These are phyloP conservation scores for Lasioglossum figueresi DNA, from an alignment of 2,888 invertebrate genomes.

Conservation along the genomic window DNA sequence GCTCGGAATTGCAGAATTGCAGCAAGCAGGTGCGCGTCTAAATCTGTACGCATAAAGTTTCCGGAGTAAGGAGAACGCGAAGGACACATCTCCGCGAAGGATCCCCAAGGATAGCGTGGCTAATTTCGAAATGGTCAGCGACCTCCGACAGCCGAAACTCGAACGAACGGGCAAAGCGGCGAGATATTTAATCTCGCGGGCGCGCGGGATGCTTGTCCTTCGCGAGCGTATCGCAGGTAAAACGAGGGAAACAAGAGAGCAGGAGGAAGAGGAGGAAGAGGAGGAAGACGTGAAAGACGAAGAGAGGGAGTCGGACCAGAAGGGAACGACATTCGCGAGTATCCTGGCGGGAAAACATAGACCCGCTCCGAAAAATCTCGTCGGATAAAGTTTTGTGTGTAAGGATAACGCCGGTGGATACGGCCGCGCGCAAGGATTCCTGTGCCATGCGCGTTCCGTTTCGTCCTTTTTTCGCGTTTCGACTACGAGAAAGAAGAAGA, in stretches of 20 bases:
- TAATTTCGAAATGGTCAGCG: conserved; percentile 33
- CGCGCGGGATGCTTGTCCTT: conserved; percentile 14
- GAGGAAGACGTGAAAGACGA: background rate
- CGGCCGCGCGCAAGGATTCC: conserved; percentile 72
- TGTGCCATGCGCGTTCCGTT: conserved; percentile 68
- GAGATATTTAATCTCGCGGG: conserved; percentile 41
- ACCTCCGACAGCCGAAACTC: conserved; percentile 30
- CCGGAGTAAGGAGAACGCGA: conserved; percentile 24
- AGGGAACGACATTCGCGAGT: conserved; percentile 26
- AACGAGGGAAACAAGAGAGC: conserved; percentile 13
- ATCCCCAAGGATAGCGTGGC: conserved; percentile 38
- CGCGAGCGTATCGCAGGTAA: conserved; percentile 15
- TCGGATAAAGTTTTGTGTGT: conserved; percentile 60
- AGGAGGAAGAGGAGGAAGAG: background rate
- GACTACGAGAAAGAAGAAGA: conserved; percentile 40
- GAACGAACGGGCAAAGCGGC: conserved; percentile 9
- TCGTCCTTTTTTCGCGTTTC: conserved; percentile 48
- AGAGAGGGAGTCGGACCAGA: background rate
- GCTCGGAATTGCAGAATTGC: background rate
- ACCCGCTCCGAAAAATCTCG: conserved; percentile 57
- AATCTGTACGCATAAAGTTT: conserved; percentile 24
- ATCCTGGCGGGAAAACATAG: conserved; percentile 38
- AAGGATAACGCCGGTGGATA: conserved; percentile 59
- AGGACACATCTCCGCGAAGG: conserved; percentile 15
- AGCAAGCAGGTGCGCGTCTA: background rate